Evolutionary conservation across 1,140 invertebrate species (phyloP).

Genomic region (honey bee (Apis mellifera)): Amel_HAv3.1 CM009937.2:59501-60000

Average conservation of each 20-base stretch:
- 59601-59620: constrained; percentile 67
- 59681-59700: constrained; percentile 67
- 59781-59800: too few species aligned
- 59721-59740: constrained; percentile 63
- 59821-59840: too few species aligned
- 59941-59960: too few species aligned
- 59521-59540: constrained; percentile 39
- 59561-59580: constrained; percentile 1
- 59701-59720: constrained; percentile 64
- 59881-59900: too few species aligned
- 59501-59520: constrained; percentile 38
- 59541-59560: constrained; percentile 42
- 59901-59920: too few species aligned
- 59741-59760: too few species aligned
- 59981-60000: constrained; percentile 65
- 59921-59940: too few species aligned
- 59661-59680: constrained; percentile 54
- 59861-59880: too few species aligned
- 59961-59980: too few species aligned
- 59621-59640: constrained; percentile 65
- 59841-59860: too few species aligned
- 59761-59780: too few species aligned
- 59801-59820: too few species aligned
- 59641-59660: constrained; percentile 64
- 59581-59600: constrained; percentile 59